Base-by-base conservation (phyloP, 2,113 vertebrate species). In the Trogon melanurus region DNA sequence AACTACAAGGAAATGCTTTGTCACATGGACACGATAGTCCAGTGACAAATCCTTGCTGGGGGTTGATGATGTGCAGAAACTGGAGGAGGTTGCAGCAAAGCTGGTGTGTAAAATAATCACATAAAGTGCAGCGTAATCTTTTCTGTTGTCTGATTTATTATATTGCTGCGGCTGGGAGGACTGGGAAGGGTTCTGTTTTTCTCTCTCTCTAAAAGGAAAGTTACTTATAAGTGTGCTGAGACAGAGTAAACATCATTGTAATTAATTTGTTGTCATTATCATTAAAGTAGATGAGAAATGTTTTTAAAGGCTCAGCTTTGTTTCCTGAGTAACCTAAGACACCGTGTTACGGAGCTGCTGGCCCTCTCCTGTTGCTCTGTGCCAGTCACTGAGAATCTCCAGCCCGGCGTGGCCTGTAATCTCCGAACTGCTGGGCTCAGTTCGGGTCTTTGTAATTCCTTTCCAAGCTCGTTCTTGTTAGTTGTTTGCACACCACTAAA, bases 61-160 rank as follows among this genome's bases (percentile, higher is more conserved):
- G 26, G 38, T 1, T 73, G 73, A 47, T 84, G 56, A 65, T 50
- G 32, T 60, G 53, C 7, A 61, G 60, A 48, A 92, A 89, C 48
- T n/a, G 45, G 58, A 65, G 50, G 26, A 76, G 34, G 5, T 36
- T 85, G 53, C 65, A 70, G 73, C n/a, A 89, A 87, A 84, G 45
- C 64, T 84, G 56, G 25, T 61, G 53, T 73, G 50, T 89, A 69
- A 89, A 90, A 84, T 81, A 81, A 84, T 93, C 69, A 74, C 60
- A 13, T 60, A 19, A 92, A 96, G 34, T 89, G 54, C 85, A 41
- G 50, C 65, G 53, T 91, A 93, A 91, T 93, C 57, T 54, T 56
- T 76, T 89, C 53, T 80, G 44, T 75, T 5, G 10, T 89, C 32
- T 83, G 34, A 61, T 72, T 75, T 74, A 38, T 51, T 79, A 29